phyloP scores from a whole-genome alignment of 2,797 vertebrate species.

The Phoeniculus purpureus region DNA sequence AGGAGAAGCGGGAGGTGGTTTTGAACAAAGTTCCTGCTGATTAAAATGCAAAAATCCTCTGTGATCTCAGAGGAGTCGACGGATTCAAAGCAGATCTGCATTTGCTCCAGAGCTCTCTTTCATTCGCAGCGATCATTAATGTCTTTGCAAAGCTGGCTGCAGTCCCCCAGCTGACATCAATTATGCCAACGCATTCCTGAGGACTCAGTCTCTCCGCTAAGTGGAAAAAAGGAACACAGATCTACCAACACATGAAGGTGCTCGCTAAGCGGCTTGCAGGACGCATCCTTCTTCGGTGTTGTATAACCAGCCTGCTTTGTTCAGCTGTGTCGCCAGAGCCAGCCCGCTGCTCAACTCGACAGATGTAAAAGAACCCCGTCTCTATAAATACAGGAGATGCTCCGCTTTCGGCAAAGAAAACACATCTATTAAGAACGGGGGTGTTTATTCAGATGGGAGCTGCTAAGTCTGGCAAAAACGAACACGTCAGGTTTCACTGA shows the following conservation, averaged over 20 bases:
- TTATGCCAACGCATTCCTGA: neutral
- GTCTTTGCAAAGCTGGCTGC: neutral
- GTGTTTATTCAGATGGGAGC: neutral
- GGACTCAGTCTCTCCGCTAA: neutral
- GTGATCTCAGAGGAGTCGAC: neutral
- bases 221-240: neutral
- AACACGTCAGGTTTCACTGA: constrained; percentile 69
- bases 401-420: constrained; percentile 32
- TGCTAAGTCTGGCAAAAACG: constrained; percentile 67
- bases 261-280: neutral
- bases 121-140: constrained; percentile 15
- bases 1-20: neutral
- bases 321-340: neutral
- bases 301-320: constrained; percentile 33
- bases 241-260: neutral
- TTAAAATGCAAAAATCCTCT: constrained; percentile 17
- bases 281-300: neutral
- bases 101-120: neutral
- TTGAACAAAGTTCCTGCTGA: neutral
- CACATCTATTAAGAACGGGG: neutral
- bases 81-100: constrained; percentile 6
- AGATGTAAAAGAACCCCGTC: constrained; percentile 1
- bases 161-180: constrained; percentile 18
- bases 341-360: neutral
- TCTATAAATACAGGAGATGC: neutral